phyloP scores from a whole-genome alignment of 2,797 vertebrate genomes.

The Eurystomus glaucurus region DNA sequence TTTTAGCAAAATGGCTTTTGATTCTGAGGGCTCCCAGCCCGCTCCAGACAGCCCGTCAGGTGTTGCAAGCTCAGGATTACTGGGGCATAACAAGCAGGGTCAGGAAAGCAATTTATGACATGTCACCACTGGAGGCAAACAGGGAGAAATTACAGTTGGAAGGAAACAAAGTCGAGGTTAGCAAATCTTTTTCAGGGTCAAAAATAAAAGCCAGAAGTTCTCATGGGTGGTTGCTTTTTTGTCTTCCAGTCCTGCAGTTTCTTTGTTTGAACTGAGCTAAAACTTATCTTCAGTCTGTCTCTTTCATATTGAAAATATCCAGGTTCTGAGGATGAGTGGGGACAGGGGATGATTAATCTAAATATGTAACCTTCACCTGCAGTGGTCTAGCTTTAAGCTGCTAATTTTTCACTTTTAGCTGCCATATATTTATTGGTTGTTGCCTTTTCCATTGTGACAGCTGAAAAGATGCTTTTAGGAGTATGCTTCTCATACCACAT shows the following conservation, averaged over 20 bases:
- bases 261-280: neutral
- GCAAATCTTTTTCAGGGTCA: slow-evolving; percentile 39
- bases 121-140: slow-evolving; percentile 15
- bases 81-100: slow-evolving; percentile 41
- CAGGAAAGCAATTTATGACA: slow-evolving; percentile 14
- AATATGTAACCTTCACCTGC: neutral
- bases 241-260: neutral
- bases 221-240: neutral
- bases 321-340: neutral
- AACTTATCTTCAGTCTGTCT: neutral
- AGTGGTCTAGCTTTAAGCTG: neutral
- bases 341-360: neutral
- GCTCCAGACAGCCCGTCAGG: neutral
- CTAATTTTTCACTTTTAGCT: neutral
- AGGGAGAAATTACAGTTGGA: neutral
- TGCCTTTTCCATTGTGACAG: neutral
- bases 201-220: slow-evolving; percentile 19
- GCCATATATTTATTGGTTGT: neutral
- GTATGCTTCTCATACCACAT: neutral
- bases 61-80: neutral
- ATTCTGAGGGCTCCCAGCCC: neutral
- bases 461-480: neutral
- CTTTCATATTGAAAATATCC: neutral
- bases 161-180: slow-evolving; percentile 22
- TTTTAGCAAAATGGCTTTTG: neutral